Evolutionary conservation across 53 echinoderm and acorn worm species (phyloP).

Genomic region (Echinometra lucunter): DNA sequence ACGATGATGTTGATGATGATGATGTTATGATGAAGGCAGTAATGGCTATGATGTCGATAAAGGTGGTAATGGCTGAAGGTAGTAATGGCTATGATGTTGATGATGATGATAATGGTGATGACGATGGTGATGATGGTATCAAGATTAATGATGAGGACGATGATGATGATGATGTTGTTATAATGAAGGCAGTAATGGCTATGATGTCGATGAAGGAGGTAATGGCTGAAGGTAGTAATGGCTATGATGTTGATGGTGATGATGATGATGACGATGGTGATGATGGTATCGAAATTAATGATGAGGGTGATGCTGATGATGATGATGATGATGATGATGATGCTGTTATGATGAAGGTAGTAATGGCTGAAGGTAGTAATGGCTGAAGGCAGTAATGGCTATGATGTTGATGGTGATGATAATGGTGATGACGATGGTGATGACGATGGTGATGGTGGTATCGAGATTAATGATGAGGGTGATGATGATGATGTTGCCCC

Average conservation of each 20-base stretch:
- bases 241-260: background rate
- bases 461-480: slow-evolving; percentile 7
- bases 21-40: background rate
- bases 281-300: background rate
- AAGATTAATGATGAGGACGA: background rate
- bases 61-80: background rate
- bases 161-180: background rate
- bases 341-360: background rate
- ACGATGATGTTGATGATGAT: background rate
- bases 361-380: background rate
- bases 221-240: background rate
- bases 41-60: background rate
- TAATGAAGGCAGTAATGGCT: background rate
- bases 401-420: too few species aligned
- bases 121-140: background rate
- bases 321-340: too few species aligned
- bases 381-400: too few species aligned
- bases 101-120: background rate
- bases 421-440: too few species aligned
- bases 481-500: background rate
- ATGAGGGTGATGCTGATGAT: background rate
- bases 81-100: background rate
- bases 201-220: background rate
- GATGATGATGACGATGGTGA: background rate
- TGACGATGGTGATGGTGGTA: background rate